phyloP scores from a whole-genome alignment of 1,140 invertebrate species.

The Hermetia illucens region DNA sequence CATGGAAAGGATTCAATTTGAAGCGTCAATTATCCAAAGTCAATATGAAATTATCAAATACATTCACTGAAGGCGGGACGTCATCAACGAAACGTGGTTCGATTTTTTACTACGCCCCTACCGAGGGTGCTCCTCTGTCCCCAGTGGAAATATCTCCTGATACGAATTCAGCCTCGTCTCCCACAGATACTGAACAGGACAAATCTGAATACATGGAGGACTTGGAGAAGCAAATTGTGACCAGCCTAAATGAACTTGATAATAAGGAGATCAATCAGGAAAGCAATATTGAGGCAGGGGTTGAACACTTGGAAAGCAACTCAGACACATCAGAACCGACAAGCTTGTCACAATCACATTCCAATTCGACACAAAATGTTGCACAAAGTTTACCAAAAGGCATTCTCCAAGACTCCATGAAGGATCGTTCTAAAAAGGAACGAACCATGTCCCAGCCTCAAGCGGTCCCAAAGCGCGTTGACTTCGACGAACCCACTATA shows the following conservation, averaged over 20 bases:
- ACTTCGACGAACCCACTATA: slow-evolving; percentile 18
- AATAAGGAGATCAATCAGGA: slow-evolving; percentile 1
- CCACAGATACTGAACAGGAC: slow-evolving; percentile 2
- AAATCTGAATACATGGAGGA: slow-evolving; percentile 3
- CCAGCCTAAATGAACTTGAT: slow-evolving; percentile 4
- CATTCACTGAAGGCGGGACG: too few relatives aligned
- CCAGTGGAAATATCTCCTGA: slow-evolving; percentile 22
- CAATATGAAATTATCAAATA: slow-evolving; percentile 62
- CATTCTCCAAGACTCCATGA: slow-evolving; percentile 27
- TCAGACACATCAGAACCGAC: slow-evolving; percentile 5
- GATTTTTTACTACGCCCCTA: slow-evolving; percentile 32
- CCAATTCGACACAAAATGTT: slow-evolving; percentile 3
- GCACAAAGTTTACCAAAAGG: slow-evolving; percentile 1
- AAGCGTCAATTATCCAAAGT: slow-evolving; percentile 68
- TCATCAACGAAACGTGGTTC: slow-evolving; percentile 28
- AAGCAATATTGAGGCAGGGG: background rate
- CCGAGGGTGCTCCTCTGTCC: slow-evolving; percentile 27
- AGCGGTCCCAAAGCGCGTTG: slow-evolving; percentile 15
- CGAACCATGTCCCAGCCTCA: slow-evolving; percentile 12
- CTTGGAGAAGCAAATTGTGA: slow-evolving; percentile 1
- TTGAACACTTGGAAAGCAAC: background rate
- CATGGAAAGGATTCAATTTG: slow-evolving; percentile 58
- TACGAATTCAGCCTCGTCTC: background rate
- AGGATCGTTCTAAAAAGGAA: slow-evolving; percentile 17
- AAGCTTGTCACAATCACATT: slow-evolving; percentile 1